Conservation (phyloP, 2,797 vertebrate species). For the Sebastes oblongus region DNA sequence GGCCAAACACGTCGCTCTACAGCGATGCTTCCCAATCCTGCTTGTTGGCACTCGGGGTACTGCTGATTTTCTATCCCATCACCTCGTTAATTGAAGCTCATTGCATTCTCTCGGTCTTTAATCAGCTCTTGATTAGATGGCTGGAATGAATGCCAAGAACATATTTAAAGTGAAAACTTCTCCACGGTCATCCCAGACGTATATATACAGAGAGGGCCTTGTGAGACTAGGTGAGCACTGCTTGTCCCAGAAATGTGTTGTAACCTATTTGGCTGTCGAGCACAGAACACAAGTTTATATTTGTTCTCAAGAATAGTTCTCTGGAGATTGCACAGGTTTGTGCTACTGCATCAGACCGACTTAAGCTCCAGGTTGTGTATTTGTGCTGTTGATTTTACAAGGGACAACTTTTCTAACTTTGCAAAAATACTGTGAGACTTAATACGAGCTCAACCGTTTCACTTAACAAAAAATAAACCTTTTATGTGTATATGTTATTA, state of each 20-base stretch:
- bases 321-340: constrained; percentile 35
- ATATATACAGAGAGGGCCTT: not conserved
- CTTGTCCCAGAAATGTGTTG: constrained; percentile 46
- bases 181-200: constrained; percentile 12
- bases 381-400: constrained; percentile 25
- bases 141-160: constrained; percentile 32
- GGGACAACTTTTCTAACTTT: not conserved
- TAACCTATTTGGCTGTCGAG: constrained; percentile 36
- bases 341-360: constrained; percentile 23
- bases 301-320: constrained; percentile 49
- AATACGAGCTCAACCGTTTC: not conserved
- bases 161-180: constrained; percentile 17
- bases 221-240: constrained; percentile 26
- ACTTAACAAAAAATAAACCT: not conserved
- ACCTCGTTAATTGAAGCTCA: constrained; percentile 43
- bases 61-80: constrained; percentile 43
- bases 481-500: not conserved
- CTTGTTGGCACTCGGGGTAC: constrained; percentile 15
- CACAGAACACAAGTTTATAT: constrained; percentile 44
- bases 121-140: constrained; percentile 40
- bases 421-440: not conserved
- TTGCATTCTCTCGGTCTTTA: constrained; percentile 35
- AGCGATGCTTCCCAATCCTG: constrained; percentile 26
- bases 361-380: constrained; percentile 15
- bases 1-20: constrained; percentile 33